A percentile compares a stretch with the other conserved stretches of the same genome.
These are phyloP conservation scores for Colaptes auratus DNA, from an alignment of 2,113 vertebrate species.

Conservation along the genomic window DNA sequence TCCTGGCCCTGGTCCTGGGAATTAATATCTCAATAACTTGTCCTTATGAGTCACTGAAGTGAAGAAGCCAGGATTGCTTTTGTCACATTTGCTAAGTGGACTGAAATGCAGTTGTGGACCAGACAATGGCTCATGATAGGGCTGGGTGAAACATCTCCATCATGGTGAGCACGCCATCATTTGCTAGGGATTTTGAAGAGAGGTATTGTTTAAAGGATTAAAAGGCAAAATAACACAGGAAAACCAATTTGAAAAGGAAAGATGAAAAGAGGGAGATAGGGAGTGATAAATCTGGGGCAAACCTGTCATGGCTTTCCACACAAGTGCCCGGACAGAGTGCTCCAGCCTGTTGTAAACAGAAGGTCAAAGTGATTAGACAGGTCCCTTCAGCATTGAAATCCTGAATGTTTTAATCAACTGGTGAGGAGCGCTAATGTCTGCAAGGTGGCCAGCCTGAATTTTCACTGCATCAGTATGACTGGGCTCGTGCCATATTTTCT, in stretches of 20 bases:
- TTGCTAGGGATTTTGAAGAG: not conserved
- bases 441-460: not conserved
- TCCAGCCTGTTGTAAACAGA: not conserved
- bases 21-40: slow-evolving; percentile 50
- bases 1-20: slow-evolving; percentile 19
- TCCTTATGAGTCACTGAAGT: slow-evolving; percentile 30
- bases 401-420: not conserved
- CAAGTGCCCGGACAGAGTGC: not conserved
- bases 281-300: not conserved
- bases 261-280: not conserved
- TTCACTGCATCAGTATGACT: accelerated
- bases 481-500: not conserved
- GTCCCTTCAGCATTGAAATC: not conserved
- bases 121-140: not conserved
- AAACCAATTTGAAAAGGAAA: not conserved
- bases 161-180: accelerated
- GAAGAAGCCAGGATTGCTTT: slow-evolving; percentile 4
- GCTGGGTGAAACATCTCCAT: not conserved
- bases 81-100: slow-evolving; percentile 12
- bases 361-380: not conserved
- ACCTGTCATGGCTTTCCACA: not conserved
- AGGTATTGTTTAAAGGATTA: not conserved
- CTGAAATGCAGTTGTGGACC: not conserved
- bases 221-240: not conserved
- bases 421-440: not conserved